phyloP scores from a whole-genome alignment of 2,797 vertebrate genomes.

The Tolypeutes matacus region DNA sequence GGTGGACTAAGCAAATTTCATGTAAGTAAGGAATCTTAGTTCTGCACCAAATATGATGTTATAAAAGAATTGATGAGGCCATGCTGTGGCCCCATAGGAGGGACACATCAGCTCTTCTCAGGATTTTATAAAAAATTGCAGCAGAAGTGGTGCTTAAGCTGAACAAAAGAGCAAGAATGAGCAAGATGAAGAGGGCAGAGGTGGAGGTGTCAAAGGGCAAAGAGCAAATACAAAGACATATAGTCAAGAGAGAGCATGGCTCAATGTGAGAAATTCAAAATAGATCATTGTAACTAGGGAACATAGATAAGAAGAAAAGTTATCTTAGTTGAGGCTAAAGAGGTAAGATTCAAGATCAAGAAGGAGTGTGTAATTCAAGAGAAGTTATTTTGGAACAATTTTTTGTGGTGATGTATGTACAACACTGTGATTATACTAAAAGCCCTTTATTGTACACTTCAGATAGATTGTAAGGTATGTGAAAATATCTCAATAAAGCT shows the following conservation, averaged over 20 bases:
- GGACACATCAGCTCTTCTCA: background rate
- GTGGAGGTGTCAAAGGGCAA: background rate
- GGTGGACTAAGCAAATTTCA: background rate
- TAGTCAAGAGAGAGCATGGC: background rate
- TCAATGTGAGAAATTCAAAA: background rate
- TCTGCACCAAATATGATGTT: background rate
- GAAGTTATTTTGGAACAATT: background rate
- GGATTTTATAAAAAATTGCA: background rate
- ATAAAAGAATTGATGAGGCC: background rate
- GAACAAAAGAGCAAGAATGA: background rate
- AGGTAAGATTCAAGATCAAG: background rate
- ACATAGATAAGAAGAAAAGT: background rate
- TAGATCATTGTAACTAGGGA: background rate
- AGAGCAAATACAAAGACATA: background rate
- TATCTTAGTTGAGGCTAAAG: background rate
- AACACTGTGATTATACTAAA: too few relatives aligned
- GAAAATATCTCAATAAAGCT: too few relatives aligned
- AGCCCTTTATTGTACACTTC: too few relatives aligned
- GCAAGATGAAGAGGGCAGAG: background rate
- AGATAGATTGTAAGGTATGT: too few relatives aligned
- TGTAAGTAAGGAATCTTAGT: constrained; percentile 3
- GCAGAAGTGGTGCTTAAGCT: background rate
- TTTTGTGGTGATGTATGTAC: too few relatives aligned
- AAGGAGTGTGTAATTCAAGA: constrained; percentile 4
- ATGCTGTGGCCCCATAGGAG: fast-evolving